Evolutionary conservation across 2,113 vertebrate genomes (phyloP).

Genomic region (Hypocryptadius cinnamomeus): DNA sequence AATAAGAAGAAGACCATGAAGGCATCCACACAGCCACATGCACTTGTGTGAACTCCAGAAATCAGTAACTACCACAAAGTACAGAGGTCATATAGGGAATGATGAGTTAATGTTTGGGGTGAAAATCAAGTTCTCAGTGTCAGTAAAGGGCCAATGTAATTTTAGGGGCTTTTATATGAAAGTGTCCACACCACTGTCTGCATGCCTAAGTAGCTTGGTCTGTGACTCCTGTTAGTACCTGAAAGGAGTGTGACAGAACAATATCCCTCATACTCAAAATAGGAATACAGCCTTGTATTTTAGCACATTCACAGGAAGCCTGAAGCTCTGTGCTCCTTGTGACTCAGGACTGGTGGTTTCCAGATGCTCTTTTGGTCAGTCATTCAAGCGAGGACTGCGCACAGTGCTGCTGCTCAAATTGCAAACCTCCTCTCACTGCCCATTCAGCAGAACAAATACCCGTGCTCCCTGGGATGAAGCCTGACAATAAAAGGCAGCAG

Average conservation of each 20-base stretch:
- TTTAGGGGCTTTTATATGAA: neutral
- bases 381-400: neutral
- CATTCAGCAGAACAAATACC: constrained; percentile 5
- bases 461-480: neutral
- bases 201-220: neutral
- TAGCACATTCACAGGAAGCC: neutral
- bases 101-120: neutral
- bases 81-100: neutral
- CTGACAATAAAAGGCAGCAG: constrained; percentile 9
- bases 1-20: neutral
- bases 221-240: neutral
- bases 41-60: neutral
- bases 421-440: neutral
- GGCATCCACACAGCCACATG: neutral
- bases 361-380: neutral
- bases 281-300: neutral
- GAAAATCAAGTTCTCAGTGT: neutral
- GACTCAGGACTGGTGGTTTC: neutral
- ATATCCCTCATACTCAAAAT: neutral
- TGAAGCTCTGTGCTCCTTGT: neutral
- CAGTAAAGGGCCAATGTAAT: neutral
- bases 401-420: neutral
- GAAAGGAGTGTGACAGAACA: neutral
- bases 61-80: neutral
- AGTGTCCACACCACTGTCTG: neutral